Evolutionary conservation across 1,140 invertebrate species (phyloP), one percentile per base, ranked within the genome.

Genomic region (Dufourea novaeangliae): DNA sequence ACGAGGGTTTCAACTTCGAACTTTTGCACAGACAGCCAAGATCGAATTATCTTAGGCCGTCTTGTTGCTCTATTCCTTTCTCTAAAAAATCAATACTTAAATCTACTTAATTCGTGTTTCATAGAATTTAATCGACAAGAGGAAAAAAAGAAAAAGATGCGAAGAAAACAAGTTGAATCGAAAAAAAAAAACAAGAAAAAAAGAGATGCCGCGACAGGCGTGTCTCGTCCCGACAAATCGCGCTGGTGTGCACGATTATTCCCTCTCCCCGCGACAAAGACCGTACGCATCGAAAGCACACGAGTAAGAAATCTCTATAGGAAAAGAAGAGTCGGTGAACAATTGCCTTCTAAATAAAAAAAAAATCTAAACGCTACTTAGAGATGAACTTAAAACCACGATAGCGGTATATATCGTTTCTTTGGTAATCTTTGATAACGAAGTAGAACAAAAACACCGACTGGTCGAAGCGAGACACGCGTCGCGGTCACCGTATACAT

Each of bases 21-120:
- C 39, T 57, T 29, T 54, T 37, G 63, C 54, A 46, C 62, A 22
- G 12, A 8, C 22, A 20, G 6, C 12, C 12, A n/a, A 17, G n/a
- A 17, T 39, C 27, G 22, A n/a, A n/a, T n/a, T n/a, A 62, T 44
- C 29, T 14, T 25, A 6, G 39, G 34, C n/a, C 52, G 52, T 50
- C 29, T 63, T 12, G 27, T 63, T 32, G 41, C 46, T 44, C 66
- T 67, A 12, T 68, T 59, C 44, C 41, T 77, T 83, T 80, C 87
- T 54, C 84, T 84, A 5, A 86, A 81, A 82, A 84, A 88, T 90
- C 89, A 91, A 87, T 67, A 87, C 62, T 83, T 83, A 78, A 78
- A 80, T 84, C 83, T 87, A 87, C 72, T 88, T 77, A 70, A 89
- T 90, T 88, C 84, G 82, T 86, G 80, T 87, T 88, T 88, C 81